Percentiles rank a stretch among this genome's conserved stretches.
Conservation (phyloP, 2,113 vertebrate genomes). For the Bothrops jararaca region DNA sequence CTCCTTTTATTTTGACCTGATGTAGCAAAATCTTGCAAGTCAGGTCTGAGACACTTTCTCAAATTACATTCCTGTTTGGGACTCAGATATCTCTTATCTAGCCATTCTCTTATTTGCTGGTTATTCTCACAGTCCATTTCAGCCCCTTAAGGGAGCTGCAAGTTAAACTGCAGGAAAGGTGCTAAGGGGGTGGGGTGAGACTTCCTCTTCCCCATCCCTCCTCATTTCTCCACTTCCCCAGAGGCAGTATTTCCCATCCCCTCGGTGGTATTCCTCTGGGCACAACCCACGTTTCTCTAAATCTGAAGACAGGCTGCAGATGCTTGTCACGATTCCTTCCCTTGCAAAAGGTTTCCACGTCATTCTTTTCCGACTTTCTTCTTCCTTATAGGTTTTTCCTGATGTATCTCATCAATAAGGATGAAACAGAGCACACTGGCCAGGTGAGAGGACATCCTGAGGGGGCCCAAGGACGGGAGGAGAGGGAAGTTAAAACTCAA, state of each 20-base stretch:
- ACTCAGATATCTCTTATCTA: not conserved
- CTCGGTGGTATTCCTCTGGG: not conserved
- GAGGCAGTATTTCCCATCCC: not conserved
- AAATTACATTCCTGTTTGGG: not conserved
- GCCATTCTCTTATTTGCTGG: not conserved
- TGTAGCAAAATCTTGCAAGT: not conserved
- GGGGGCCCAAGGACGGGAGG: too few species aligned
- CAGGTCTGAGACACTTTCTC: not conserved
- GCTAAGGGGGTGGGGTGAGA: not conserved
- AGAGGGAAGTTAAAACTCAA: not conserved
- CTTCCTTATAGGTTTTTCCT: conserved; percentile 83
- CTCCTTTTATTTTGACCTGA: not conserved
- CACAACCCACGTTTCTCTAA: not conserved
- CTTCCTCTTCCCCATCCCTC: not conserved
- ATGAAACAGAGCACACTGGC: conserved; percentile 91
- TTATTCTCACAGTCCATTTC: not conserved
- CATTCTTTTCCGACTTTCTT: not conserved
- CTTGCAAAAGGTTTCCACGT: not conserved
- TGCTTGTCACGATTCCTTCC: not conserved
- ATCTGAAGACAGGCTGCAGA: not conserved
- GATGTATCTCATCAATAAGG: conserved; percentile 95
- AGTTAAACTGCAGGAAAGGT: not conserved
- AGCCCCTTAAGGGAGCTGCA: not conserved
- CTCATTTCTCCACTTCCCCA: not conserved
- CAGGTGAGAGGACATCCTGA: conserved; percentile 72